Evolutionary conservation across 2,113 vertebrate species (phyloP).

Genomic region (Fulica atra): DNA sequence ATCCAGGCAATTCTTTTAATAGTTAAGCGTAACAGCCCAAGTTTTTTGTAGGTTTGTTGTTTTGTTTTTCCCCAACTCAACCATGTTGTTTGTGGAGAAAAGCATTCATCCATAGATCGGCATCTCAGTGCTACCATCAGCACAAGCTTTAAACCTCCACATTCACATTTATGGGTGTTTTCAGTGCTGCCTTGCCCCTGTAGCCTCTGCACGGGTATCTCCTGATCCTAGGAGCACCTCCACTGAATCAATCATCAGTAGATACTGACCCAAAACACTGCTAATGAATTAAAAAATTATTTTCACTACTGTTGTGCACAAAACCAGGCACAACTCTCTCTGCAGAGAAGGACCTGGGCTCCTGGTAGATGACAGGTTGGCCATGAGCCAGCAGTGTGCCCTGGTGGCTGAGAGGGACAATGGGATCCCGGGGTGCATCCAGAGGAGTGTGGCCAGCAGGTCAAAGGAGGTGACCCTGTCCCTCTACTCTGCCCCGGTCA

Average conservation of each 20-base stretch:
- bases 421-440: too few species aligned
- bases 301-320: neutral
- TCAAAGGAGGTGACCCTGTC: too few species aligned
- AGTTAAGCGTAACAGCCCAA: neutral
- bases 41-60: neutral
- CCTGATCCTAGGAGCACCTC: neutral
- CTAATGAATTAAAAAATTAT: neutral
- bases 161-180: neutral
- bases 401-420: too few species aligned
- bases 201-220: neutral
- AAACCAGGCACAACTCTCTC: neutral
- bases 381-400: too few species aligned
- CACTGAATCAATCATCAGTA: neutral
- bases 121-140: neutral
- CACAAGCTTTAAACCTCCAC: neutral
- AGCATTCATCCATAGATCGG: neutral
- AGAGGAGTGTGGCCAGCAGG: too few species aligned
- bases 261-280: neutral
- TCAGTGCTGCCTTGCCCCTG: neutral
- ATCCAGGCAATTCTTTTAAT: neutral
- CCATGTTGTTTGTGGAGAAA: neutral
- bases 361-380: too few species aligned
- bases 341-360: too few species aligned
- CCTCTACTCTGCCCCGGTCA: too few species aligned
- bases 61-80: neutral